These are phyloP conservation scores for Chrysina gloriosa DNA, from an alignment of 2,888 invertebrate genomes.

Conservation along the genomic window DNA sequence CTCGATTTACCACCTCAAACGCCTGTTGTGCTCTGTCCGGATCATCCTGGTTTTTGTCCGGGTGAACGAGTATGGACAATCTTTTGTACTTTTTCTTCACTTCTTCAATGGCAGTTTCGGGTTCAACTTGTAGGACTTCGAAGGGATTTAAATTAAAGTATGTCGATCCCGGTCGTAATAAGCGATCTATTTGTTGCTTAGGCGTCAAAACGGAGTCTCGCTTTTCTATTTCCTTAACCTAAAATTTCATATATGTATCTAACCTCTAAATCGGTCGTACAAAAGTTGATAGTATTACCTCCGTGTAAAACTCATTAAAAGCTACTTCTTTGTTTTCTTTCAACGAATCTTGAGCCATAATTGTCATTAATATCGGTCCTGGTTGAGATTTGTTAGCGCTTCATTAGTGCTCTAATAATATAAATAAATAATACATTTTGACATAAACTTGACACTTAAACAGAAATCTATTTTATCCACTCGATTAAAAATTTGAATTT, in stretches of 20 bases:
- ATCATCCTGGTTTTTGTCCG: slow-evolving; percentile 98
- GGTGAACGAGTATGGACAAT: slow-evolving; percentile 97
- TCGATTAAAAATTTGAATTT: too few relatives aligned
- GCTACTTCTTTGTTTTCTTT: slow-evolving; percentile 70
- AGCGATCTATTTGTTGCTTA: slow-evolving; percentile 95
- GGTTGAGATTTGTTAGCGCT: neutral
- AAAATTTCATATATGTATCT: slow-evolving; percentile 50
- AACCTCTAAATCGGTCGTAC: slow-evolving; percentile 36
- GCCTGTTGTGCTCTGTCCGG: slow-evolving; percentile 92
- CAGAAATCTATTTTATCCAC: neutral
- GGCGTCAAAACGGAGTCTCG: slow-evolving; percentile 96
- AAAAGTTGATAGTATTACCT: slow-evolving; percentile 68
- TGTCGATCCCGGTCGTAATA: slow-evolving; percentile 95
- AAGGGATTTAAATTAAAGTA: slow-evolving; percentile 99
- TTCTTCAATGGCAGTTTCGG: slow-evolving; percentile 88
- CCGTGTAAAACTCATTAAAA: slow-evolving; percentile 85
- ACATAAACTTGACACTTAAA: neutral
- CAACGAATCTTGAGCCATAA: slow-evolving; percentile 45
- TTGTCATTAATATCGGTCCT: slow-evolving; percentile 1
- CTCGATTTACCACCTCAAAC: slow-evolving; percentile 92
- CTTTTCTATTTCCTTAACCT: slow-evolving; percentile 99
- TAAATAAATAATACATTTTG: slow-evolving; percentile 27
- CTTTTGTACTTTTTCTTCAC: slow-evolving; percentile 96
- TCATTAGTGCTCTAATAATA: slow-evolving; percentile 14
- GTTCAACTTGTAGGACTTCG: slow-evolving; percentile 92